A percentile compares a stretch with the other conserved stretches of the same genome.
phyloP scores from a whole-genome alignment of 2,797 vertebrate genomes.

The Tinamus major region DNA sequence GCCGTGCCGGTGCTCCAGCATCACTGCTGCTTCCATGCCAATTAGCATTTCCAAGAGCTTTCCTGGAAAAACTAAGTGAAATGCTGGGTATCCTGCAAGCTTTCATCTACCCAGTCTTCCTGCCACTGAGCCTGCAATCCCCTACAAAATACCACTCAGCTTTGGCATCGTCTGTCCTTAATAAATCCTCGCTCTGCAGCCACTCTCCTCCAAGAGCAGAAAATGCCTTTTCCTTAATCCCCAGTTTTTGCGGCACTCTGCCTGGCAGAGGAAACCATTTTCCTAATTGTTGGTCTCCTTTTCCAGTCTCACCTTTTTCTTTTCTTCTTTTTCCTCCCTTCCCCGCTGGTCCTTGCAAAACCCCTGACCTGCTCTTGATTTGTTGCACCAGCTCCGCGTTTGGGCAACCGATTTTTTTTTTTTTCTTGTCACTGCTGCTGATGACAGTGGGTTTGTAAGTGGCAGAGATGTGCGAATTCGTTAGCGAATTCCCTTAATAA shows the following conservation, averaged over 20 bases:
- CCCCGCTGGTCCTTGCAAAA: neutral
- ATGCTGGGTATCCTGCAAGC: conserved; percentile 3
- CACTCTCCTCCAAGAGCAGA: conserved; percentile 9
- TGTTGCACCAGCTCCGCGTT: neutral
- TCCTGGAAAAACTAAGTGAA: neutral
- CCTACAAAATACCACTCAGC: neutral
- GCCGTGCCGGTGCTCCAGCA: neutral
- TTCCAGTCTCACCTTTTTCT: neutral
- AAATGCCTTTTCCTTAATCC: conserved; percentile 63
- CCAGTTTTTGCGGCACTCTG: neutral
- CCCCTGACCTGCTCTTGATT: neutral
- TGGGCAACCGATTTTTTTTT: conserved; percentile 8
- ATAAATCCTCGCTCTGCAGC: conserved; percentile 36
- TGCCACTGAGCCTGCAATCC: conserved; percentile 17
- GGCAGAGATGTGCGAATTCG: neutral
- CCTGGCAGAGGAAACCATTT: conserved; percentile 55
- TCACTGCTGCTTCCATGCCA: neutral
- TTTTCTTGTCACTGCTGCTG: neutral
- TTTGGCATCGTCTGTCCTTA: conserved; percentile 34
- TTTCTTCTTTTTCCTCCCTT: conserved; percentile 28
- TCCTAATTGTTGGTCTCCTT: conserved; percentile 67
- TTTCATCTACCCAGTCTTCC: conserved; percentile 32
- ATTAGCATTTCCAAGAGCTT: conserved; percentile 4
- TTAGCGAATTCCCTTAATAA: conserved; percentile 63
- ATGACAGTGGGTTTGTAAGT: conserved; percentile 52